Conservation (phyloP, 2,797 vertebrate species). For the Synanceia verrucosa region DNA sequence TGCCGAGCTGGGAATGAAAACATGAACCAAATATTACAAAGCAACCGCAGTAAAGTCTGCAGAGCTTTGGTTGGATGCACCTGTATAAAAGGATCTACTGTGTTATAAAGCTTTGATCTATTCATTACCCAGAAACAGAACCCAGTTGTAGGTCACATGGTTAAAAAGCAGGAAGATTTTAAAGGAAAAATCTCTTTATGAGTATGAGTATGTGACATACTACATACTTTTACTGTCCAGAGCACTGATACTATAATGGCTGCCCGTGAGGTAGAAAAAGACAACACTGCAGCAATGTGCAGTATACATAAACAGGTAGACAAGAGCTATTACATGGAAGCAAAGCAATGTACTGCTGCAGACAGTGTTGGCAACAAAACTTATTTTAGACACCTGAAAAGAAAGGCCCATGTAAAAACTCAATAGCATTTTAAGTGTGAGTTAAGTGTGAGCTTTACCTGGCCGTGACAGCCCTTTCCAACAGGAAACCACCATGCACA, state of each 20-base stretch:
- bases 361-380: neutral
- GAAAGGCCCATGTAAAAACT: too few species aligned
- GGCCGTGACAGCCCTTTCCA: neutral
- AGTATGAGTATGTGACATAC: too few species aligned
- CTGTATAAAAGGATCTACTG: neutral
- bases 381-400: neutral
- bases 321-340: neutral
- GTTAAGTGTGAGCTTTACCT: neutral
- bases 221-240: neutral
- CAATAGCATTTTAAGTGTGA: neutral
- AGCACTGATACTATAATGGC: neutral
- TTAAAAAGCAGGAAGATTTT: neutral
- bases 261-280: neutral
- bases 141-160: neutral
- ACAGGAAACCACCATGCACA: neutral
- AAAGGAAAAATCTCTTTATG: too few species aligned
- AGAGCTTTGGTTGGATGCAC: too few species aligned
- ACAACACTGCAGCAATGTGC: neutral
- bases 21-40: too few species aligned
- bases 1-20: too few species aligned
- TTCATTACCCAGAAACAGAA: neutral
- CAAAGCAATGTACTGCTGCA: neutral
- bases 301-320: neutral
- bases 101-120: neutral
- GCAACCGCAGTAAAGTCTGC: too few species aligned